phyloP scores from a whole-genome alignment of 1,140 invertebrate genomes.

The Drosophila murphyi region DNA sequence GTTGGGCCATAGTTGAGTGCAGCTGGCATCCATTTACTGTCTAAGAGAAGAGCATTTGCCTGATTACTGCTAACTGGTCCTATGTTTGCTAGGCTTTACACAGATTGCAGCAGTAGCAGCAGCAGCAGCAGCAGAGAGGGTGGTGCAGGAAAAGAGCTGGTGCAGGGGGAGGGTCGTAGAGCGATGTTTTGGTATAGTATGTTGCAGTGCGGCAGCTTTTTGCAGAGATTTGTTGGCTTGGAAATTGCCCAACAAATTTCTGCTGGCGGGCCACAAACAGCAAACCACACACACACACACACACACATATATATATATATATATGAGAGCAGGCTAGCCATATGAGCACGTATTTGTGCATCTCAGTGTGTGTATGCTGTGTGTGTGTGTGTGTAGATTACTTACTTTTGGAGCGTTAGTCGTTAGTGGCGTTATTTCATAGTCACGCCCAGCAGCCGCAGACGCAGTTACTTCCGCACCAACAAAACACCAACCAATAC shows the following conservation, averaged over 20 bases:
- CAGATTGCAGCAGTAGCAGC: too few species aligned
- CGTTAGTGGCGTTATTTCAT: slow-evolving; percentile 81
- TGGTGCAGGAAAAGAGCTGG: neutral
- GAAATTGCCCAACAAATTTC: slow-evolving; percentile 82
- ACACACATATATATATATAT: neutral
- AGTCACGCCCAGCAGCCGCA: slow-evolving; percentile 63
- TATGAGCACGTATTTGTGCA: slow-evolving; percentile 70
- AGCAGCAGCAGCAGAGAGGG: neutral
- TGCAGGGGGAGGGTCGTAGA: slow-evolving; percentile 4
- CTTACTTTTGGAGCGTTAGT: slow-evolving; percentile 79
- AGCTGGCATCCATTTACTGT: too few species aligned
- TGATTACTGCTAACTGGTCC: neutral
- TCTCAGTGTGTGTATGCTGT: slow-evolving; percentile 25
- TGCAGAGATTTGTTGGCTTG: slow-evolving; percentile 82
- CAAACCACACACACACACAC: slow-evolving; percentile 34
- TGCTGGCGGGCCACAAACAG: slow-evolving; percentile 77
- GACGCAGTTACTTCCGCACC: slow-evolving; percentile 30
- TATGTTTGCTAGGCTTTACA: neutral
- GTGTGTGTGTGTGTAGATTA: slow-evolving; percentile 68
- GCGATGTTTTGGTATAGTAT: neutral
- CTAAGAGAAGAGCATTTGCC: neutral
- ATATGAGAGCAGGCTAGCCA: slow-evolving; percentile 20
- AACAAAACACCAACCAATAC: neutral
- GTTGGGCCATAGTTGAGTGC: too few species aligned
- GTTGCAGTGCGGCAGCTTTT: slow-evolving; percentile 62